phyloP scores from a whole-genome alignment of 2,113 vertebrate genomes.

The Ochotona curzoniae region DNA sequence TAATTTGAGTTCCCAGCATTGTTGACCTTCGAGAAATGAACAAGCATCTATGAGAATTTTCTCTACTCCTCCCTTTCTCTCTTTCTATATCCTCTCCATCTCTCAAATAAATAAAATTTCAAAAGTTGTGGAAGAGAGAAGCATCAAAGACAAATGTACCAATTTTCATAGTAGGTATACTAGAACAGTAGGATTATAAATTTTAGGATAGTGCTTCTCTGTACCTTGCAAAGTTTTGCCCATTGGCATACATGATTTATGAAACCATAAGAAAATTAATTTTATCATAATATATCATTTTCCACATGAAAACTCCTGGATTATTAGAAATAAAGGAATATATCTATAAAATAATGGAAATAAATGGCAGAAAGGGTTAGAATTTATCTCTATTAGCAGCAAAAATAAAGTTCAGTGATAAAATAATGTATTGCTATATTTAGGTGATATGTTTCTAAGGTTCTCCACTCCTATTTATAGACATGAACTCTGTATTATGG shows the following conservation, averaged over 20 bases:
- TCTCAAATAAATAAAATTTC: too few species aligned
- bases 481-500: neutral
- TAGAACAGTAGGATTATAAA: neutral
- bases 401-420: neutral
- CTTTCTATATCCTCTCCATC: too few species aligned
- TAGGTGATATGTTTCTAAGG: neutral
- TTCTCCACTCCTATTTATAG: neutral
- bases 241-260: neutral
- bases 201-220: neutral
- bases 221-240: neutral
- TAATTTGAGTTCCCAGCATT: too few species aligned
- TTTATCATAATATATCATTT: neutral
- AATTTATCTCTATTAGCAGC: neutral
- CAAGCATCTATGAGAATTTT: too few species aligned
- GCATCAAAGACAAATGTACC: neutral
- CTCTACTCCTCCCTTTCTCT: too few species aligned
- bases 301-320: neutral
- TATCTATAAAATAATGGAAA: neutral
- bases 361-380: neutral
- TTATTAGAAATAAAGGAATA: neutral
- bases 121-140: neutral
- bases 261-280: neutral
- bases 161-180: neutral
- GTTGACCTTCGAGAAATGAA: too few species aligned
- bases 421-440: neutral